Percentiles rank a stretch among this genome's conserved stretches.
phyloP scores from a whole-genome alignment of 2,888 invertebrate species.

The Steromphala cineraria region DNA sequence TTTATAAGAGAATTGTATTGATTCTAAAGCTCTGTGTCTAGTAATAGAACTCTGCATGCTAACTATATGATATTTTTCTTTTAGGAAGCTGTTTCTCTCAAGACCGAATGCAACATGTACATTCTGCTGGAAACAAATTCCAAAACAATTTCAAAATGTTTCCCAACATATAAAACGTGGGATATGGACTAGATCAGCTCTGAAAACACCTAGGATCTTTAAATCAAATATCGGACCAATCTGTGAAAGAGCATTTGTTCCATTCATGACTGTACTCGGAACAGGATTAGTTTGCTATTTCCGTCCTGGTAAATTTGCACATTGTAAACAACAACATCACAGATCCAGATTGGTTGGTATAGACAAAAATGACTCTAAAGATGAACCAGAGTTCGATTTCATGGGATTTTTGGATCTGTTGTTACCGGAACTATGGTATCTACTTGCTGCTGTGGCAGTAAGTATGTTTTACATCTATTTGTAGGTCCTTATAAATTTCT shows the following conservation, averaged over 20 bases:
- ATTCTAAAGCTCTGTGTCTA: too few relatives aligned
- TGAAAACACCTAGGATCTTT: background rate
- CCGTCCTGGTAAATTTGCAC: background rate
- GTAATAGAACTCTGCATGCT: too few relatives aligned
- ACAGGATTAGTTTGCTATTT: background rate
- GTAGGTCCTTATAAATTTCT: background rate
- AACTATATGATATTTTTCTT: too few relatives aligned
- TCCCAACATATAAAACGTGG: background rate
- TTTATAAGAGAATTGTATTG: too few relatives aligned
- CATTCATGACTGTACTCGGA: background rate
- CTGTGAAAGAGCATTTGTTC: background rate
- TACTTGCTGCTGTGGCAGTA: slow-evolving; percentile 87
- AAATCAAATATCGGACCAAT: background rate
- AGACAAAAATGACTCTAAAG: background rate
- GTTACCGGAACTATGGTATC: slow-evolving; percentile 85
- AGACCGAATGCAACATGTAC: background rate
- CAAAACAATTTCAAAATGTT: background rate
- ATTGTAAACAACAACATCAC: background rate
- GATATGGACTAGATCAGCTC: background rate
- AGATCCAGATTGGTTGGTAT: slow-evolving; percentile 2
- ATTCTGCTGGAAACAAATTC: background rate
- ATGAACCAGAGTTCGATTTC: slow-evolving; percentile 85
- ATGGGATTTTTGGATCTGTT: slow-evolving; percentile 83
- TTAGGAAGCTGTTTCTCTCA: too few relatives aligned
- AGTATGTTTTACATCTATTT: slow-evolving; percentile 73